Percentiles rank a stretch among this genome's conserved stretches.
phyloP scores from a whole-genome alignment of 2,113 vertebrate genomes.

The Apteryx mantelli region DNA sequence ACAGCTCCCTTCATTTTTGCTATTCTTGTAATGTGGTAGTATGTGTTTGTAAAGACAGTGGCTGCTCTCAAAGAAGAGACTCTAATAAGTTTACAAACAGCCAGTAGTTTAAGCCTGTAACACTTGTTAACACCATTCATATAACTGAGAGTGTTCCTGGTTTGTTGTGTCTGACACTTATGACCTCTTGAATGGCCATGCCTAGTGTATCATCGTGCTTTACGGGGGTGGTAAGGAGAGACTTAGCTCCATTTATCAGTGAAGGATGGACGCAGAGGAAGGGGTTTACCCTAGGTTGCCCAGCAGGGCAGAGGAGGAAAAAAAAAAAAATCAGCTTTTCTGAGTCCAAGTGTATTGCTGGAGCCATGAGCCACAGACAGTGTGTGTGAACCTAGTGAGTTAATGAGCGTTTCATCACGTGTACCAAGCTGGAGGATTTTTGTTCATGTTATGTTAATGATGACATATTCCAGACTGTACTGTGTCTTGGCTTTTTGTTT shows the following conservation, averaged over 20 bases:
- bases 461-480: background rate
- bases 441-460: background rate
- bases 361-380: background rate
- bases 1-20: background rate
- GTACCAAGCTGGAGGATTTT: background rate
- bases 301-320: background rate
- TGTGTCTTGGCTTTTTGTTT: background rate
- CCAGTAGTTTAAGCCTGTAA: background rate
- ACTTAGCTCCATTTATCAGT: background rate
- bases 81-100: background rate
- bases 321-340: background rate
- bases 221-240: background rate
- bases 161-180: background rate
- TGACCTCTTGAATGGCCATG: background rate
- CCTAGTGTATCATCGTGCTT: background rate
- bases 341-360: background rate
- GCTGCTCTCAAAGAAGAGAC: background rate
- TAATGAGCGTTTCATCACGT: background rate
- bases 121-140: background rate
- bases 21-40: background rate
- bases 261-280: background rate
- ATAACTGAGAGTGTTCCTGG: background rate
- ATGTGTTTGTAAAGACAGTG: background rate
- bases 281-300: conserved; percentile 1
- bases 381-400: background rate